These are phyloP conservation scores for Chrysocyon brachyurus DNA, from an alignment of 2,797 vertebrate species.

Conservation along the genomic window DNA sequence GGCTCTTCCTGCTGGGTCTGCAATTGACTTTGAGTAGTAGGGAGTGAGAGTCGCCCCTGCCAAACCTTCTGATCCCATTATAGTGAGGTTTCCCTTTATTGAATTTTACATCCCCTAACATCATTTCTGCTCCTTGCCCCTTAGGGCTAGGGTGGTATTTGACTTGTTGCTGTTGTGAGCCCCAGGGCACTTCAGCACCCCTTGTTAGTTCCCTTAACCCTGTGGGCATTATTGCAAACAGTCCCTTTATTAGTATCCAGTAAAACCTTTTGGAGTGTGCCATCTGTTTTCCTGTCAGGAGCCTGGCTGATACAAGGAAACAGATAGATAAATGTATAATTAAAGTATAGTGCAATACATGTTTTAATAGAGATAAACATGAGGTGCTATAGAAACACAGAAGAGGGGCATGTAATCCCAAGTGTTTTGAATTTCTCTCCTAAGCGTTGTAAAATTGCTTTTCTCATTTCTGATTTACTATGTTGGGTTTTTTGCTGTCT, in stretches of 20 bases:
- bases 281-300: constrained; percentile 47
- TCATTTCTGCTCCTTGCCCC: background rate
- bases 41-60: background rate
- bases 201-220: background rate
- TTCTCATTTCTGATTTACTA: background rate
- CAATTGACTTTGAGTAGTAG: background rate
- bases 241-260: background rate
- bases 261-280: constrained; percentile 10
- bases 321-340: constrained; percentile 58
- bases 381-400: background rate
- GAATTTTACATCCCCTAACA: background rate
- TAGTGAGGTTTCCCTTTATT: background rate
- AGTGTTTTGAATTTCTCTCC: constrained; percentile 43
- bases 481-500: background rate
- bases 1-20: background rate
- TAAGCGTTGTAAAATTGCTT: constrained; percentile 21
- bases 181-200: background rate
- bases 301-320: constrained; percentile 37
- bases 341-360: constrained; percentile 37
- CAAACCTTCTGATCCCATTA: background rate
- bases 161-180: background rate
- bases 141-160: background rate
- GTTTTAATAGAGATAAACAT: constrained; percentile 32
- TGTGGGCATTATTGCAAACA: background rate
- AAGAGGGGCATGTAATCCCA: background rate